Conservation (phyloP, 2,113 vertebrate genomes). For the Azemiops feae region DNA sequence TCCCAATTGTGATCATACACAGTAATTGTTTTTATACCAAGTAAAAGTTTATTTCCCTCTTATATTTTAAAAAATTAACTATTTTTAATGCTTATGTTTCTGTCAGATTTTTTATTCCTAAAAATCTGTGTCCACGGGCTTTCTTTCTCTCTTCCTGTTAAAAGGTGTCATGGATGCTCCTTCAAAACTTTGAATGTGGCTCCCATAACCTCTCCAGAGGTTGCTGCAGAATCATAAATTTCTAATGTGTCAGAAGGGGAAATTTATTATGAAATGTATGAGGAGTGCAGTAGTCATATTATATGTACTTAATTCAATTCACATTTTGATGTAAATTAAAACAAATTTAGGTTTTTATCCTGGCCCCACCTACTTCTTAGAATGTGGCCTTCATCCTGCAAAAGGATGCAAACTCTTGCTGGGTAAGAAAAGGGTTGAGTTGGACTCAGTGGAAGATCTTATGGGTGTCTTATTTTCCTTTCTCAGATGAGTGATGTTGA, state of each 20-base stretch:
- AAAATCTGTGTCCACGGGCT: neutral
- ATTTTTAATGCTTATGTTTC: neutral
- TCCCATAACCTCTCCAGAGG: neutral
- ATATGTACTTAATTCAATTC: neutral
- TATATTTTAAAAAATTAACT: neutral
- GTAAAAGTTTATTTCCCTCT: neutral
- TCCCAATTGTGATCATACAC: neutral
- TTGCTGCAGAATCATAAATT: neutral
- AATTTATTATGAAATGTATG: neutral
- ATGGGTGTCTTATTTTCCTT: conserved; percentile 33
- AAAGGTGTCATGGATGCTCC: neutral
- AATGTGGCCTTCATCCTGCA: neutral
- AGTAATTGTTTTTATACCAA: neutral
- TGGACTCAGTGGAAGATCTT: neutral
- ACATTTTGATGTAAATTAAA: neutral
- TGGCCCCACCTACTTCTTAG: neutral
- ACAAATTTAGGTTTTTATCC: neutral
- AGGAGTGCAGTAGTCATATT: neutral
- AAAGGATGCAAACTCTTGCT: neutral
- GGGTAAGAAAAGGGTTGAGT: neutral
- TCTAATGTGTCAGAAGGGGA: neutral
- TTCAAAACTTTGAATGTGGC: neutral
- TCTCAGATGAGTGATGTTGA: conserved; percentile 95
- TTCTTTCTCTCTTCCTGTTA: neutral
- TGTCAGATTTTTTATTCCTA: neutral